Conservation (phyloP, 2,888 invertebrate genomes). For the Belgica antarctica region DNA sequence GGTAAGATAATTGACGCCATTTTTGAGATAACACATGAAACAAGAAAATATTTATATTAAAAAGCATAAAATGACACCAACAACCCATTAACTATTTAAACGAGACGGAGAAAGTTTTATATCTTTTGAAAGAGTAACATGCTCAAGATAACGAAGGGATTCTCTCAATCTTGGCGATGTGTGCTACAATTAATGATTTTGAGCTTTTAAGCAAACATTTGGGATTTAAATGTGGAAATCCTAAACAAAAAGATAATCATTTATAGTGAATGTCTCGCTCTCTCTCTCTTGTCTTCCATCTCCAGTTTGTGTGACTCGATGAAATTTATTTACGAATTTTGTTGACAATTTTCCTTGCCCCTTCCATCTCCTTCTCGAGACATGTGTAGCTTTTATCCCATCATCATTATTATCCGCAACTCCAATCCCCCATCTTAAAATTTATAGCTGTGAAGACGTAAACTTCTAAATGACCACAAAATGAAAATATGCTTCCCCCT, state of each 20-base stretch:
- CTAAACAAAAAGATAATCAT: conserved; percentile 33
- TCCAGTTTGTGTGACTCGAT: neutral
- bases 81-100: conserved; percentile 34
- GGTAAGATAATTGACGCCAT: conserved; percentile 13
- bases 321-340: conserved; percentile 32
- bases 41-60: conserved; percentile 24
- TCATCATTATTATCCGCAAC: conserved; percentile 3
- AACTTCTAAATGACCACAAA: conserved; percentile 16
- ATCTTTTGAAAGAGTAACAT: conserved; percentile 19
- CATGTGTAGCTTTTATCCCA: neutral
- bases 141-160: neutral
- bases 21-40: conserved; percentile 24
- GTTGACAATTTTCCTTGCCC: conserved; percentile 21
- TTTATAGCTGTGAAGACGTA: conserved; percentile 1
- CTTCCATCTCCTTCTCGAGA: neutral
- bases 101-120: conserved; percentile 22
- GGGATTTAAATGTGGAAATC: neutral
- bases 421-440: neutral
- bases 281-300: no score
- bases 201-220: conserved; percentile 23
- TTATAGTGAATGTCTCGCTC: conserved; percentile 17
- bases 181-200: conserved; percentile 35
- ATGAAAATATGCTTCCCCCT: conserved; percentile 20
- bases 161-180: neutral
- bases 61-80: conserved; percentile 30